Evolutionary conservation across 2,797 vertebrate genomes (phyloP).

Genomic region (Microctenopoma lineatum): DNA sequence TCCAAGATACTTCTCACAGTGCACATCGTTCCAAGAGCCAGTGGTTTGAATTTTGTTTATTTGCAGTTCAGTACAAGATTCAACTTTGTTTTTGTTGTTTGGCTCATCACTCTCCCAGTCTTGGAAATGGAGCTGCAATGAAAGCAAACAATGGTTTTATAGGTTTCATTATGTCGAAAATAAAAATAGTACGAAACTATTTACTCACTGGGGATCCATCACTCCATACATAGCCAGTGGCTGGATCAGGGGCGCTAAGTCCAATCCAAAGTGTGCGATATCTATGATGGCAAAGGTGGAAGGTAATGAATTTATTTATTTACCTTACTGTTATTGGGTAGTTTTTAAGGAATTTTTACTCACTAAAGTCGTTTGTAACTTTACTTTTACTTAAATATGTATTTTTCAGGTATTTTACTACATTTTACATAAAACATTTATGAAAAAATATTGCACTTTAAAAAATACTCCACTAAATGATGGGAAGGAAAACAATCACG

Average conservation of each 20-base stretch:
- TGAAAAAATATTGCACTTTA: no score
- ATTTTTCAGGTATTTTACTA: no score
- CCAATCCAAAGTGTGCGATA: conserved; percentile 85
- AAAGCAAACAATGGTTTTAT: background rate
- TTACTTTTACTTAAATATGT: no score
- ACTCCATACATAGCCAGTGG: conserved; percentile 87
- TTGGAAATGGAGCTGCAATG: conserved; percentile 84
- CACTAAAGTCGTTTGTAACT: no score
- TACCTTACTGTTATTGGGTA: no score
- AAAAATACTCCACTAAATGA: no score
- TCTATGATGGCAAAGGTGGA: no score
- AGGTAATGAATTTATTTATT: no score
- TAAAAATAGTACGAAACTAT: conserved; percentile 9
- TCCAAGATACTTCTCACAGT: conserved; percentile 81
- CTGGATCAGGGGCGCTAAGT: conserved; percentile 82
- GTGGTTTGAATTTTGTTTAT: background rate
- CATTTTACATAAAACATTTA: no score
- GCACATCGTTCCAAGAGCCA: conserved; percentile 86
- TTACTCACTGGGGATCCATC: conserved; percentile 89
- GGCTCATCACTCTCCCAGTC: conserved; percentile 88
- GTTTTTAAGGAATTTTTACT: no score
- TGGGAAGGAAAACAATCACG: no score
- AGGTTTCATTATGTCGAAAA: background rate
- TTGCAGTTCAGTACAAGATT: conserved; percentile 85
- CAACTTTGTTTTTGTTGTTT: conserved; percentile 86